A percentile compares a stretch with the other conserved stretches of the same genome.
Conservation (phyloP, 2,888 invertebrate species). For the Gibbula magus region DNA sequence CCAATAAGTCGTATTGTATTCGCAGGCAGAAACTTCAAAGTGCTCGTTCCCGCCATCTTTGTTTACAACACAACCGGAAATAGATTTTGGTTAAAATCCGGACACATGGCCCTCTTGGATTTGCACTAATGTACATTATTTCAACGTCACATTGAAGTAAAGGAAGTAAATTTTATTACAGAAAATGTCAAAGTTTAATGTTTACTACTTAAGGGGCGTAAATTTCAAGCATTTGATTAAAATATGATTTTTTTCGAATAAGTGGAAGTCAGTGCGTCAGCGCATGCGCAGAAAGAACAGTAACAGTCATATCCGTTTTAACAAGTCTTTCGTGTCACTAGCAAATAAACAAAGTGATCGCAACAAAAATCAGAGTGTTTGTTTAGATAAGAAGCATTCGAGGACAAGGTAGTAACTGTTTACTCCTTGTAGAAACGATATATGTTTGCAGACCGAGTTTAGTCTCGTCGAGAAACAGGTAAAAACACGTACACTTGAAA, state of each 20-base stretch:
- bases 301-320: slow-evolving; percentile 1
- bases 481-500: no score
- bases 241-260: no score
- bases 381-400: no score
- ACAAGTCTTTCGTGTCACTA: neutral
- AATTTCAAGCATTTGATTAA: no score
- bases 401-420: no score
- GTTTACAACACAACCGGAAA: neutral
- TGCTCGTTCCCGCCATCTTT: slow-evolving; percentile 19
- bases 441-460: neutral
- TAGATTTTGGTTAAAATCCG: neutral
- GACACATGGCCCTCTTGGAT: neutral
- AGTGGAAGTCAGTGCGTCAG: neutral
- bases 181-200: no score
- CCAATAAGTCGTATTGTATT: slow-evolving; percentile 77
- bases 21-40: slow-evolving; percentile 69
- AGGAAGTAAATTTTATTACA: no score
- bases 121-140: no score
- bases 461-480: no score
- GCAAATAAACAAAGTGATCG: neutral
- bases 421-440: no score
- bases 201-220: no score
- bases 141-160: no score
- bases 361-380: neutral
- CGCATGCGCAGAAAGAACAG: neutral